Base-by-base conservation (phyloP, 1,140 invertebrate genomes). In the Halictus rubicundus region DNA sequence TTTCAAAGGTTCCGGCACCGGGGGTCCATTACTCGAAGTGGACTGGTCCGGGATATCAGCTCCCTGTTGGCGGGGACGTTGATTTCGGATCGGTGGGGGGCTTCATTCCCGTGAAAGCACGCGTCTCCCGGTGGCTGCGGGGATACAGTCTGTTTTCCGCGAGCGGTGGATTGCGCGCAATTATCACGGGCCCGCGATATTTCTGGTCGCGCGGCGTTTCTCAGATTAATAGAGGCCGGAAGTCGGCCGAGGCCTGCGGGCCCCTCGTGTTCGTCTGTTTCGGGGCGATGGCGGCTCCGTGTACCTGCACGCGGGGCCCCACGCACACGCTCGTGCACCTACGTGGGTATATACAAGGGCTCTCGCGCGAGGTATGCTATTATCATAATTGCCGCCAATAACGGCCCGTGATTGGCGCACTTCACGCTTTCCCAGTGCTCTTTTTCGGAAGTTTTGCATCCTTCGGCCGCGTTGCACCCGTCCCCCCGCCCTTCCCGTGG, bases 321-420 rank as follows among this genome's bases (percentile, higher is more conserved):
- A 9, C 19, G n/a, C 21, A 8, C 54, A 57, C 54, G n/a, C 69
- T 68, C 46, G 66, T 46, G 60, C 78, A 74, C 57, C 54, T 69
- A 66, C 71, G 64, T 54, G 49, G 54, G 85, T 72, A 77, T 78
- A 81, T 81, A 85, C 84, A 87, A 86, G 85, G 83, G 86, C 79
- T 90, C 87, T 90, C 82, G 89, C 90, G 90, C 89, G 89, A 91
- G 91, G 91, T 91, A 89, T 92, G 89, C 90, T 90, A 92, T 92
- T 92, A 92, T 92, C 92, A 91, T 92, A 92, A 92, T 92, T 92
- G 91, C 91, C 88, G 88, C 88, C 92, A 91, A 92, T 92, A 92
- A 92, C 90, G 90, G 90, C 86, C 86, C 89, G 89, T 91, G 91
- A 92, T 92, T 92, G 92, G 91, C 89, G 91, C 90, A 92, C 89